Conservation (phyloP, 2,888 invertebrate genomes). For the Teleogryllus oceanicus region DNA sequence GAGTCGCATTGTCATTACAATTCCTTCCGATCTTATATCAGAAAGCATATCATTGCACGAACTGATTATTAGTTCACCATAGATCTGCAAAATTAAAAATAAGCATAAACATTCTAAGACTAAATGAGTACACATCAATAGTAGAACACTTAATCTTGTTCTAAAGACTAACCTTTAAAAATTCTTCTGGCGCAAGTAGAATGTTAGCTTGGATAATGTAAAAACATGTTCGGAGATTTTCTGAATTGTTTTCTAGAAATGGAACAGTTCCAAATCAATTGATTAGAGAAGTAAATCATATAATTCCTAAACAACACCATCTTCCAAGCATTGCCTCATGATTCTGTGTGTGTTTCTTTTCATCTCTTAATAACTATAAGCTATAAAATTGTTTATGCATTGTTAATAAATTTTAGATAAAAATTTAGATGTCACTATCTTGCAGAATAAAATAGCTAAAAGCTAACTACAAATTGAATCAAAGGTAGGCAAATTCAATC, state of each 20-base stretch:
- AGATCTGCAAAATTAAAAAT: conserved; percentile 49
- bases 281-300: too few relatives aligned
- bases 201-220: conserved; percentile 81
- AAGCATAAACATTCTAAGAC: neutral
- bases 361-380: too few relatives aligned
- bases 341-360: too few relatives aligned
- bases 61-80: conserved; percentile 67
- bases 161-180: conserved; percentile 50
- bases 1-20: conserved; percentile 68
- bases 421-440: too few relatives aligned
- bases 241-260: conserved; percentile 71
- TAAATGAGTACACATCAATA: neutral
- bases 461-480: too few relatives aligned
- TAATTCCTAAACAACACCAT: too few relatives aligned
- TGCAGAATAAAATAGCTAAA: too few relatives aligned
- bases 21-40: conserved; percentile 73
- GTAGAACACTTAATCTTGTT: neutral
- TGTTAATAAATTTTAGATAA: too few relatives aligned
- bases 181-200: conserved; percentile 72
- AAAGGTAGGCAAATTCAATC: too few relatives aligned
- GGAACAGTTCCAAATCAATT: too few relatives aligned
- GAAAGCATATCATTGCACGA: conserved; percentile 68
- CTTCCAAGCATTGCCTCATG: too few relatives aligned
- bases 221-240: conserved; percentile 73
- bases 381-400: too few relatives aligned